These are phyloP conservation scores for Semaprochilodus insignis DNA, from an alignment of 2,797 vertebrate genomes.

Conservation along the genomic window DNA sequence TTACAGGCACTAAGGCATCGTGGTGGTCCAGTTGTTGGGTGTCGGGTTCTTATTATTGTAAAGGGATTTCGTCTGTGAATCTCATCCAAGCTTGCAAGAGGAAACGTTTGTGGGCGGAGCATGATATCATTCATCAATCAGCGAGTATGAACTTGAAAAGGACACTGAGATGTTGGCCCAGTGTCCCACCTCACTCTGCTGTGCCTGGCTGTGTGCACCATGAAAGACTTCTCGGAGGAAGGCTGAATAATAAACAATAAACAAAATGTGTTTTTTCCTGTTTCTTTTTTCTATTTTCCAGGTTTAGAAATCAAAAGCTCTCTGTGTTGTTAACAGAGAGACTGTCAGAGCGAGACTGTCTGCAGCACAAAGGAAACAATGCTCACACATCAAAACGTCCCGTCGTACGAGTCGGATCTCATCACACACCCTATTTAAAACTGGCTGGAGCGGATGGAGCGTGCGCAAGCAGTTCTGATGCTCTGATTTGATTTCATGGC, in stretches of 20 bases:
- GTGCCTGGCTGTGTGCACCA: neutral
- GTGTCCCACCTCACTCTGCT: neutral
- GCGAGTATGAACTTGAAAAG: too few relatives aligned
- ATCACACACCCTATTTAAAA: neutral
- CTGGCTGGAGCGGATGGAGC: neutral
- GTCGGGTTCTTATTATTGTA: too few relatives aligned
- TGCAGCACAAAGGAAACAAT: neutral
- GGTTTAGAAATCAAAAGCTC: conserved; percentile 6
- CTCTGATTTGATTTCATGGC: neutral
- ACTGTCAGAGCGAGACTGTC: neutral
- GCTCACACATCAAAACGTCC: neutral
- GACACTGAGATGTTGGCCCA: too few relatives aligned
- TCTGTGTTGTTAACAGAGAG: conserved; percentile 4
- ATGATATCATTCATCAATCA: too few relatives aligned
- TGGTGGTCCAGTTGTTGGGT: too few relatives aligned
- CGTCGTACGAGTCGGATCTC: neutral
- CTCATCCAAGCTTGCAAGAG: too few relatives aligned
- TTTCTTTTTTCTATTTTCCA: conserved; percentile 17
- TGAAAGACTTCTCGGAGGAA: neutral
- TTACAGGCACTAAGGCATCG: too few relatives aligned
- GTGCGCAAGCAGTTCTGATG: neutral
- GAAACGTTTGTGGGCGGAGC: too few relatives aligned
- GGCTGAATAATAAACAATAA: neutral
- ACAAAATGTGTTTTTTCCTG: neutral
- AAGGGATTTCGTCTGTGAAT: too few relatives aligned